Conservation (phyloP, 2,113 vertebrate genomes). For the Antennarius striatus region DNA sequence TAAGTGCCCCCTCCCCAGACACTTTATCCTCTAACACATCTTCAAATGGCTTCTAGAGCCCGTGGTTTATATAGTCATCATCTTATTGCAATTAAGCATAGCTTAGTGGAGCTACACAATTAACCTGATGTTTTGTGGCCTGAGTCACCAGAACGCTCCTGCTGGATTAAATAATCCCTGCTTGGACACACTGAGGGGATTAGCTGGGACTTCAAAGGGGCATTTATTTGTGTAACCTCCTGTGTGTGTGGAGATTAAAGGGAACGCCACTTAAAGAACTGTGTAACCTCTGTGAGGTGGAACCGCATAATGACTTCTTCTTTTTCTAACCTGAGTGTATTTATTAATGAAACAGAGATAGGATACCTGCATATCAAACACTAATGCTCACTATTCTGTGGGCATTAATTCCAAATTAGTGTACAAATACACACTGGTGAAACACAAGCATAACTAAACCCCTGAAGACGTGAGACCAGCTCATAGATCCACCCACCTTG, state of each 20-base stretch:
- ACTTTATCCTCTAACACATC: slow-evolving; percentile 71
- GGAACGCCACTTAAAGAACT: slow-evolving; percentile 44
- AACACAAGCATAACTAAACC: neutral
- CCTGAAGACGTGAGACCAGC: neutral
- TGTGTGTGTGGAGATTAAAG: slow-evolving; percentile 49
- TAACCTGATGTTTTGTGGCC: slow-evolving; percentile 74
- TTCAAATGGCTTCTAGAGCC: slow-evolving; percentile 69
- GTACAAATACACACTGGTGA: neutral
- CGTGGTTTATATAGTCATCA: slow-evolving; percentile 67
- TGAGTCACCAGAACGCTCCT: slow-evolving; percentile 58
- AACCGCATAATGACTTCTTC: slow-evolving; percentile 43
- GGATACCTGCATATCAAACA: neutral
- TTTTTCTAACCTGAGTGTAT: slow-evolving; percentile 24
- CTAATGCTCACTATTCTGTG: neutral
- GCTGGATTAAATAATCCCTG: slow-evolving; percentile 60
- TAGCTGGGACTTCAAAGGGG: slow-evolving; percentile 67
- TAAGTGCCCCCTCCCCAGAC: slow-evolving; percentile 70
- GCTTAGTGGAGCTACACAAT: slow-evolving; percentile 76
- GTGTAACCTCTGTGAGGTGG: slow-evolving; percentile 45
- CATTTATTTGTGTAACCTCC: slow-evolving; percentile 69
- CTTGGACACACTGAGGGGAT: slow-evolving; percentile 64
- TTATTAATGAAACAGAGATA: neutral
- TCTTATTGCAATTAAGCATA: slow-evolving; percentile 77
- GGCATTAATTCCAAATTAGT: neutral
- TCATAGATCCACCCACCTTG: slow-evolving; percentile 78